A percentile compares a stretch with the other conserved stretches of the same genome.
Conservation (phyloP, 2,113 vertebrate genomes). For the Sigmodon hispidus region DNA sequence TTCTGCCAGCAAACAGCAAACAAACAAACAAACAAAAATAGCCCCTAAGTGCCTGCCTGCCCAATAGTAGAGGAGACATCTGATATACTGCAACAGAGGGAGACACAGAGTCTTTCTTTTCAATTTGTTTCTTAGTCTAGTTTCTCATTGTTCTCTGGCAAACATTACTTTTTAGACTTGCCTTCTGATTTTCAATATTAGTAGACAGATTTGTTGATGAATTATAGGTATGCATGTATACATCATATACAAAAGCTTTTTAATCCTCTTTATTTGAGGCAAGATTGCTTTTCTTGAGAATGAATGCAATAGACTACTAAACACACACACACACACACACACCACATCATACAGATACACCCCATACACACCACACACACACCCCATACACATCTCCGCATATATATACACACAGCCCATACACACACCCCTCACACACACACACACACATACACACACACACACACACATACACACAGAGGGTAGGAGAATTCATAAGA, state of each 20-base stretch:
- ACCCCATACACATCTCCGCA: no score
- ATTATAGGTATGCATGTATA: no score
- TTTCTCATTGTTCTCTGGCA: neutral
- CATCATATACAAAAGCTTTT: neutral
- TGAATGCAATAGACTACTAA: neutral
- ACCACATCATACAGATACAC: no score
- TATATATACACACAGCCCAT: neutral
- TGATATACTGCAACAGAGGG: neutral
- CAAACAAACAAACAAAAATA: no score
- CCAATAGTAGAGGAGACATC: neutral
- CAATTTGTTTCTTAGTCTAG: neutral
- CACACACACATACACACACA: neutral
- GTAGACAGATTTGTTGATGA: rapidly evolving
- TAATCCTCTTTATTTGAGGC: neutral
- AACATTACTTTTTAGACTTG: neutral
- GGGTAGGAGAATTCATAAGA: neutral
- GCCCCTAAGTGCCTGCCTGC: neutral
- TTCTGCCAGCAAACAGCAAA: neutral
- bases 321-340: no score
- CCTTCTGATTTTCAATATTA: rapidly evolving
- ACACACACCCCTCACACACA: neutral
- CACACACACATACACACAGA: no score
- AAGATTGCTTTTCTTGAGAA: neutral
- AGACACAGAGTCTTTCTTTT: neutral
- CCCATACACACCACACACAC: no score